phyloP scores from a whole-genome alignment of 2,797 vertebrate genomes.

The Scleropages formosus region DNA sequence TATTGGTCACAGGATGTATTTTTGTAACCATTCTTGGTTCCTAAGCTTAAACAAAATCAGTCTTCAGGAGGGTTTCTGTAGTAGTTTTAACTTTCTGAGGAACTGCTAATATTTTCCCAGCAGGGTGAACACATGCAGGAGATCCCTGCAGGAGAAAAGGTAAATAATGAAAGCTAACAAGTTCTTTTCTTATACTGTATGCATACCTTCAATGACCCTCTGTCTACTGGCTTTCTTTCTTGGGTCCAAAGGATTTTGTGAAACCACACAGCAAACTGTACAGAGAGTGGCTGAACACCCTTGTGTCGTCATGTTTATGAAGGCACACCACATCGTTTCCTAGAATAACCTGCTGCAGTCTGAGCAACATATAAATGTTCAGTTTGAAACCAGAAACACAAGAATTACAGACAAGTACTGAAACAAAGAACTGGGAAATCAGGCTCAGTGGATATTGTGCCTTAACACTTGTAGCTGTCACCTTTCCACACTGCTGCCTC shows the following conservation, averaged over 20 bases:
- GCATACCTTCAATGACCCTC: too few species aligned
- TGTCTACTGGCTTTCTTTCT: too few species aligned
- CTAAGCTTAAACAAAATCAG: conserved; percentile 23
- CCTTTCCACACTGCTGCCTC: conserved; percentile 57
- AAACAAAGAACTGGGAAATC: neutral
- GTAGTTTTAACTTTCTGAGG: conserved; percentile 32
- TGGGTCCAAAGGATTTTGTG: too few species aligned
- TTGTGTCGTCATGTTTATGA: neutral
- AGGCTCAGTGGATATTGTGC: neutral
- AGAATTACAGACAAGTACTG: neutral
- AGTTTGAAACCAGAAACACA: too few species aligned
- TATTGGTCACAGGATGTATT: conserved; percentile 8
- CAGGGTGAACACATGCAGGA: conserved; percentile 19
- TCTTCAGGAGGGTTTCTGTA: conserved; percentile 29
- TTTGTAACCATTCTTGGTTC: conserved; percentile 19
- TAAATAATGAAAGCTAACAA: neutral
- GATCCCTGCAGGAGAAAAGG: conserved; percentile 24
- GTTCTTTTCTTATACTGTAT: too few species aligned
- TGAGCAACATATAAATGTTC: too few species aligned
- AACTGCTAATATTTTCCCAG: conserved; percentile 28
- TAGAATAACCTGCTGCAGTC: conserved; percentile 12
- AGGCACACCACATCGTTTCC: conserved; percentile 37
- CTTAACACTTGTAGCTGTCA: conserved; percentile 48
- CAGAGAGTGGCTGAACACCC: too few species aligned
- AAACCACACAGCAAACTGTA: too few species aligned